These are phyloP conservation scores for Campoletis sonorensis DNA, from an alignment of 1,140 invertebrate species.

Conservation along the genomic window DNA sequence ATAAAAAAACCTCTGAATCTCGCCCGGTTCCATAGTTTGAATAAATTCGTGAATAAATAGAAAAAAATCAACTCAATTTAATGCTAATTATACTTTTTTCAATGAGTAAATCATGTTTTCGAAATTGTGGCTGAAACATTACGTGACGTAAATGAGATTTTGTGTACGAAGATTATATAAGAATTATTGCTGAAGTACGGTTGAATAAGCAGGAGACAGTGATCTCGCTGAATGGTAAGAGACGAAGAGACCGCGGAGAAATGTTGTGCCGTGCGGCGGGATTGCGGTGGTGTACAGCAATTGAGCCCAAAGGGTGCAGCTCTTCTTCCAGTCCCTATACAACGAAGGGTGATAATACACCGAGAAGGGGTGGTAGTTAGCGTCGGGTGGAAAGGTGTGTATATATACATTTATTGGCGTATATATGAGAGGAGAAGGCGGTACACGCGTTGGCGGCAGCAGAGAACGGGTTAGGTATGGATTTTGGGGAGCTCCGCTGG, in stretches of 20 bases:
- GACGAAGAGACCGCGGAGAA: constrained; percentile 22
- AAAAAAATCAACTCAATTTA: no score
- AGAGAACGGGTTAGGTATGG: constrained; percentile 4
- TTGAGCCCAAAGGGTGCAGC: not conserved
- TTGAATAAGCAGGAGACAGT: not conserved
- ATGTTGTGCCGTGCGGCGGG: constrained; percentile 30
- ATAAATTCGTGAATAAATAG: no score
- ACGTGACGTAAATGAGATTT: no score
- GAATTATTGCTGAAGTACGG: not conserved
- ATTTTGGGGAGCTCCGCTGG: constrained; percentile 21
- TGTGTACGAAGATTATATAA: not conserved
- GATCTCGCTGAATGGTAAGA: not conserved
- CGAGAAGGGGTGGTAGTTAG: not conserved
- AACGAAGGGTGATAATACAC: constrained; percentile 10
- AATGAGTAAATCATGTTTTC: no score
- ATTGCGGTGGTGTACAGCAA: constrained; percentile 26
- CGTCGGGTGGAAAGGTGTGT: not conserved
- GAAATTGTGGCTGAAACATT: no score
- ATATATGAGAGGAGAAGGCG: not conserved
- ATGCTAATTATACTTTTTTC: no score
- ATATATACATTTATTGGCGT: not conserved
- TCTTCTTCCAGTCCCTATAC: constrained; percentile 7
- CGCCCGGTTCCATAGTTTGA: no score
- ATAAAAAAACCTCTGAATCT: no score
- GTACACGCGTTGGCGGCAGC: constrained; percentile 1